phyloP scores from a whole-genome alignment of 2,888 invertebrate species.

The Ommatoiulus sabulosus region DNA sequence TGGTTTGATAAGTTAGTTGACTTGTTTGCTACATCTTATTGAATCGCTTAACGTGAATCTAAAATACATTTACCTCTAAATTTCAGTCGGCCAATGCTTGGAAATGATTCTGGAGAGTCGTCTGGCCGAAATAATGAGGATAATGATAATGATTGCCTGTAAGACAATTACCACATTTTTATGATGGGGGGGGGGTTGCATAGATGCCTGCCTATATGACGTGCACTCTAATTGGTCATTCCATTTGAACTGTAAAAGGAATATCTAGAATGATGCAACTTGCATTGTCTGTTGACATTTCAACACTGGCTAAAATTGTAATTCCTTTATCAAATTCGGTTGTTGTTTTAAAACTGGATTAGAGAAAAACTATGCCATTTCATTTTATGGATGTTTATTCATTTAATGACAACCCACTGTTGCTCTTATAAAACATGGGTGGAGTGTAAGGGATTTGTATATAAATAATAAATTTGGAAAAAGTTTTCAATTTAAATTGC shows the following conservation, averaged over 20 bases:
- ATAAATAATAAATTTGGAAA: neutral
- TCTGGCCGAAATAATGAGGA: constrained; percentile 42
- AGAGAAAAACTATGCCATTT: neutral
- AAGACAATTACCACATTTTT: constrained; percentile 13
- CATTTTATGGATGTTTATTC: neutral
- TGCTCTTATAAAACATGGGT: neutral
- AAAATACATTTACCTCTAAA: constrained; percentile 20
- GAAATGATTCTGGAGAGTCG: constrained; percentile 52
- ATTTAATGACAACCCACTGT: neutral
- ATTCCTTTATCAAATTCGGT: neutral
- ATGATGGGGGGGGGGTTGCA: neutral
- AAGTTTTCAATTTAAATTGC: neutral
- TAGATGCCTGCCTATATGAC: too few relatives aligned
- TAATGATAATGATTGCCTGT: constrained; percentile 19
- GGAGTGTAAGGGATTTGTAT: neutral
- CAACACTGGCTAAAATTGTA: neutral
- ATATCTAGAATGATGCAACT: neutral
- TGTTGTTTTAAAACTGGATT: neutral
- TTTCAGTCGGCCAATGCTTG: constrained; percentile 47
- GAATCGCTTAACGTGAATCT: neutral
- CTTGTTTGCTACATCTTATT: neutral
- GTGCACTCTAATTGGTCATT: neutral
- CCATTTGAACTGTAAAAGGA: neutral
- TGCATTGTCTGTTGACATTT: neutral
- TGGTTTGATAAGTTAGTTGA: neutral